Percentiles rank a stretch among this genome's conserved stretches.
Conservation (phyloP, 2,797 vertebrate genomes). For the Erethizon dorsatum region DNA sequence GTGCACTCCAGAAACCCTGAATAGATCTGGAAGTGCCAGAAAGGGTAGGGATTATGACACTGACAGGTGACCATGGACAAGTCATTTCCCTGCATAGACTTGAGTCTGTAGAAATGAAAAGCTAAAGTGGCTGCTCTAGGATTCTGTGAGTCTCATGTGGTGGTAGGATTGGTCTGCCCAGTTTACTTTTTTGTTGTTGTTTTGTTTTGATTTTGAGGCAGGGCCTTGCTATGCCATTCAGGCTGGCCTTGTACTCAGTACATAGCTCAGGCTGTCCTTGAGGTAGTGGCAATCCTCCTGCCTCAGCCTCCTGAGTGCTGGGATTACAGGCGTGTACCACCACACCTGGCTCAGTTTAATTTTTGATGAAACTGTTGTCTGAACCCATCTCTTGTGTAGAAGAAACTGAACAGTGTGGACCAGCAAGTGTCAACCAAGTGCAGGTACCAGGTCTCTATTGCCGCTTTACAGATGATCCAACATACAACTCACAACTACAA, state of each 20-base stretch:
- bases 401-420: not conserved
- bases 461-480: not conserved
- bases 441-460: not conserved
- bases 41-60: not conserved
- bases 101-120: not conserved
- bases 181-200: not conserved
- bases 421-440: not conserved
- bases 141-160: not conserved
- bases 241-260: not conserved
- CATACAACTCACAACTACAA: not conserved
- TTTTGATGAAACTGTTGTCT: not conserved
- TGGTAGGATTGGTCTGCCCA: not conserved
- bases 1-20: not conserved
- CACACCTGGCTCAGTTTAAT: not conserved
- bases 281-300: not conserved
- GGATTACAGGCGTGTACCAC: not conserved
- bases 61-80: not conserved
- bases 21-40: not conserved
- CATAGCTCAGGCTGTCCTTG: not conserved
- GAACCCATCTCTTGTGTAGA: not conserved
- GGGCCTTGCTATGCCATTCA: not conserved
- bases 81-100: not conserved
- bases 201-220: not conserved
- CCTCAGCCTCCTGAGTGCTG: not conserved
- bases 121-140: not conserved